These are phyloP conservation scores for Sisyra terminalis DNA, from an alignment of 2,888 invertebrate species.

Conservation along the genomic window DNA sequence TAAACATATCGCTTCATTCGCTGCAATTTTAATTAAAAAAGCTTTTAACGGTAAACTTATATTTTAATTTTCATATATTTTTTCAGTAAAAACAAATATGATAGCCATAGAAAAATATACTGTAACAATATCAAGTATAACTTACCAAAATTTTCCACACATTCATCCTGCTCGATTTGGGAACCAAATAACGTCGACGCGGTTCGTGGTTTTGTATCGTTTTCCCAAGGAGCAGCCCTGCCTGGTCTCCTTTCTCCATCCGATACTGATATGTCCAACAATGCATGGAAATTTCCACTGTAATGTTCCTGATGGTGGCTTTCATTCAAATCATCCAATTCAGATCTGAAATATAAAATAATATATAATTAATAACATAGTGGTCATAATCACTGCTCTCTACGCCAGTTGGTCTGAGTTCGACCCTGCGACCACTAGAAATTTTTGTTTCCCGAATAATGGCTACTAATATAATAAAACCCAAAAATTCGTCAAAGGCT, in stretches of 20 bases:
- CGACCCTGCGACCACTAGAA: too few relatives aligned
- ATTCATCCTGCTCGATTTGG: constrained; percentile 66
- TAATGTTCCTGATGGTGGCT: constrained; percentile 38
- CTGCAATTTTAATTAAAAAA: too few relatives aligned
- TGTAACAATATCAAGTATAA: constrained; percentile 5
- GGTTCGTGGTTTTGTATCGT: constrained; percentile 34
- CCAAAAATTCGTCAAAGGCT: too few relatives aligned
- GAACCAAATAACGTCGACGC: constrained; percentile 55
- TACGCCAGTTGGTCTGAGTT: too few relatives aligned
- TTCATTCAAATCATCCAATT: constrained; percentile 70
- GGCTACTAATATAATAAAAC: too few relatives aligned
- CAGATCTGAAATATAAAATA: constrained; percentile 35
- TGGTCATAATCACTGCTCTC: too few relatives aligned
- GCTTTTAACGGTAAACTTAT: neutral
- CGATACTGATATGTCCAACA: constrained; percentile 53
- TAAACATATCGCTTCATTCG: too few relatives aligned
- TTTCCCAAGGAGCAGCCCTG: constrained; percentile 59
- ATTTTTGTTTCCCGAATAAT: too few relatives aligned
- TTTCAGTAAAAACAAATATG: neutral
- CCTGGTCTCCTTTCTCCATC: constrained; percentile 49
- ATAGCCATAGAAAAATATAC: neutral
- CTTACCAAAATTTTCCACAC: constrained; percentile 66
- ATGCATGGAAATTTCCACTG: constrained; percentile 49
- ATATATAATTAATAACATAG: too few relatives aligned
- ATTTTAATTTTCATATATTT: neutral